phyloP scores from a whole-genome alignment of 2,888 invertebrate genomes.

The Polydrusus cervinus region DNA sequence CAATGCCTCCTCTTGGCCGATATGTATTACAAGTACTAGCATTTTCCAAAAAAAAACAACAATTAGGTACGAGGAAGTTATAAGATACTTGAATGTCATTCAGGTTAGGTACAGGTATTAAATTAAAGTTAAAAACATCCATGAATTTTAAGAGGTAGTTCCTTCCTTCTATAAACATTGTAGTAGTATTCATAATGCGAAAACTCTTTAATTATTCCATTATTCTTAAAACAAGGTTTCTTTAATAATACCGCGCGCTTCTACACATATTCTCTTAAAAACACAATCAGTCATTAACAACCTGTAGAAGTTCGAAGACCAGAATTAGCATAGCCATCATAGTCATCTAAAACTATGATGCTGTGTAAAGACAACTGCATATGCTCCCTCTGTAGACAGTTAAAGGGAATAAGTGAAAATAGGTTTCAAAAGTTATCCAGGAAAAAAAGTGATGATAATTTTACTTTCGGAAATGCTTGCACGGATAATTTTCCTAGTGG shows the following conservation, averaged over 20 bases:
- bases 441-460: slow-evolving; percentile 26
- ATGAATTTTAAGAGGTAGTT: not conserved
- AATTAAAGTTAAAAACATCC: no score
- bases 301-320: slow-evolving; percentile 38
- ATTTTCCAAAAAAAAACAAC: no score
- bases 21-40: no score
- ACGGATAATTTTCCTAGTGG: not conserved
- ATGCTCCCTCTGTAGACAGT: slow-evolving; percentile 84
- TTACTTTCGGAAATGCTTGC: slow-evolving; percentile 23
- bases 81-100: no score
- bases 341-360: slow-evolving; percentile 69
- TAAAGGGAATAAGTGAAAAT: slow-evolving; percentile 71
- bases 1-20: no score
- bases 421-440: slow-evolving; percentile 60
- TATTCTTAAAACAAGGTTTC: slow-evolving; percentile 47
- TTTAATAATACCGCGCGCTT: slow-evolving; percentile 41
- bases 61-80: no score
- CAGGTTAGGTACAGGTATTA: no score
- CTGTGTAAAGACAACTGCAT: slow-evolving; percentile 83
- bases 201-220: slow-evolving; percentile 47
- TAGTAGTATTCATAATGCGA: slow-evolving; percentile 17
- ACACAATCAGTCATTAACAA: slow-evolving; percentile 39
- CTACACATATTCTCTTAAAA: slow-evolving; percentile 13
- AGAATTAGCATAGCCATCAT: not conserved
- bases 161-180: no score